Percentiles rank a stretch among this genome's conserved stretches.
Evolutionary conservation across 2,113 vertebrate species (phyloP).

Genomic region (Megaceryle torquata): DNA sequence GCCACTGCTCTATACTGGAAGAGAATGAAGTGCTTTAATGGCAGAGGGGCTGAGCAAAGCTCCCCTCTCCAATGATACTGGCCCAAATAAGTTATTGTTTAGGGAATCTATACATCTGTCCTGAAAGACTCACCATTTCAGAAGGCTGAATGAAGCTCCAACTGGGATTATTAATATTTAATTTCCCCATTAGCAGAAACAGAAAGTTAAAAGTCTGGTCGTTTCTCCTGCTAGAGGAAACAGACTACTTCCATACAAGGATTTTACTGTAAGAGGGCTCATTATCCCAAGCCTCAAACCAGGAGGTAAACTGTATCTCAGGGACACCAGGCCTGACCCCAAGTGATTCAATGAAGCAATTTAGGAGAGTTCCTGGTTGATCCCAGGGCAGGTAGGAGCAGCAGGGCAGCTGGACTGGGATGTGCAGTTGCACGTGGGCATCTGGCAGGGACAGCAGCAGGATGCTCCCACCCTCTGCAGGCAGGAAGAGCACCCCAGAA

Average conservation of each 20-base stretch:
- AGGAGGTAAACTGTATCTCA: not conserved
- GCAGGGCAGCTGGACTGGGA: not conserved
- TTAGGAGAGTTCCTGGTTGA: not conserved
- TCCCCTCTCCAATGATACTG: not conserved
- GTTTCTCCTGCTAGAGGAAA: not conserved
- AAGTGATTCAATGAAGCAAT: not conserved
- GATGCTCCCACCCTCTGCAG: not conserved
- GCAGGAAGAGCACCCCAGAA: not conserved
- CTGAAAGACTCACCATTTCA: not conserved
- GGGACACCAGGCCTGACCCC: not conserved
- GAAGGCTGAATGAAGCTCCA: constrained; percentile 7
- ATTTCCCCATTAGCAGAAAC: constrained; percentile 49
- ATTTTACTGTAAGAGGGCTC: not conserved
- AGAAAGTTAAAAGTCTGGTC: not conserved
- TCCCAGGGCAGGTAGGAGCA: not conserved
- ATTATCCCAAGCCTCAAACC: not conserved
- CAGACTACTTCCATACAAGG: not conserved
- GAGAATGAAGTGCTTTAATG: not conserved
- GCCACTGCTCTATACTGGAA: not conserved
- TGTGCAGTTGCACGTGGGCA: fast-evolving
- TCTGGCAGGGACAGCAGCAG: not conserved
- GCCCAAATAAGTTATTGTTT: not conserved
- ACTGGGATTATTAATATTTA: constrained; percentile 34
- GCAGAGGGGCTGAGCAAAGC: not conserved
- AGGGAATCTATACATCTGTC: not conserved